Evolutionary conservation across 2,888 invertebrate genomes (phyloP), one percentile per base, ranked within the genome.

Genomic region (Zygaena filipendulae): DNA sequence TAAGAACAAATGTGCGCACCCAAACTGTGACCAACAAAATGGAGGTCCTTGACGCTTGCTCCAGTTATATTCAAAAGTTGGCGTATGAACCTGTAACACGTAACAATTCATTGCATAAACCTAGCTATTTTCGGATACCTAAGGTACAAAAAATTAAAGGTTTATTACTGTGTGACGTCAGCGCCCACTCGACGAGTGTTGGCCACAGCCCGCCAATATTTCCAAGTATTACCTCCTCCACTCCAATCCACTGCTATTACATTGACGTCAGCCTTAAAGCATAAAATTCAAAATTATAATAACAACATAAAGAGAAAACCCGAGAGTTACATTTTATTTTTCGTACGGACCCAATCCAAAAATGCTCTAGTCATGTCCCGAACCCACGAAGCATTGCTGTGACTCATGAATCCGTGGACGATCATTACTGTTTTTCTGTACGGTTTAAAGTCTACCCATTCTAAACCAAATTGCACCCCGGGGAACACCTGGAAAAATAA

Each of bases 181-280:
- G 70, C 60, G 19, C 84, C 85, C 13, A 84, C 85, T 18, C 75
- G 59, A 23, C 79, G 60, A 0, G 85, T 82, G 37, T 85, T 85
- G 2, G 83, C 81, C 0, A 83, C 83, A 1, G 85, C 84, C 33
- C 74, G 68, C 64, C 81, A 82, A 37, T 87, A 87, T 50, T 84
- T 86, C 64, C 82, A 81, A 0, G 81, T 81, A 28, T 81, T 82
- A 2, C 85, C 83, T 5, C 86, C 85, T 1, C 71, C 67, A 23
- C 84, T 82, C 87, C 87, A 87, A 43, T 87, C 86, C 2, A 85
- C 84, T 1, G 82, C 62, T 12, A 87, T 80, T 1, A 87, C 80
- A 40, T 87, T 87, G 1, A 84, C 79, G 39, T 87, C 84, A 1
- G 51, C 74, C 86, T 87, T 47, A 36, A 38, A 33, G 24, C 23